Conservation (phyloP, 2,888 invertebrate species). For the Homarus gammarus region DNA sequence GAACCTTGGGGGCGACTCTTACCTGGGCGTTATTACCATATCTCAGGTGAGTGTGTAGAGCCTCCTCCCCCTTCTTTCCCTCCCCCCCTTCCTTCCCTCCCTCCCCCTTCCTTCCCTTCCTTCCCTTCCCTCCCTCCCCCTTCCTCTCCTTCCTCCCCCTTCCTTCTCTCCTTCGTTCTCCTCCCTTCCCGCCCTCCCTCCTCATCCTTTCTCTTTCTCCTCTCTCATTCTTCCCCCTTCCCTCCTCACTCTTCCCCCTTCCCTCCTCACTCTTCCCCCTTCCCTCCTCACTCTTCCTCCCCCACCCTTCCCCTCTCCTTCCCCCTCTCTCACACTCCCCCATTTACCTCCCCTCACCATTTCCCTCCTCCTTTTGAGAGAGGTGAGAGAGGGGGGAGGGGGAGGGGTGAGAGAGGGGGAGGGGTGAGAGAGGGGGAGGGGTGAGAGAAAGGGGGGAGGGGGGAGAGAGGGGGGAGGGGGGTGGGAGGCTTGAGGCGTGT, state of each 20-base stretch:
- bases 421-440: background rate
- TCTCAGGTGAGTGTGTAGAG: too few relatives aligned
- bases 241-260: too few relatives aligned
- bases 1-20: too few relatives aligned
- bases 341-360: background rate
- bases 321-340: background rate
- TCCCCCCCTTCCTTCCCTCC: background rate
- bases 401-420: background rate
- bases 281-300: too few relatives aligned
- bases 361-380: background rate
- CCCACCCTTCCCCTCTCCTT: too few relatives aligned
- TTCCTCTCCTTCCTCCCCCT: conserved; percentile 16
- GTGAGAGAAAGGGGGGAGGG: too few relatives aligned
- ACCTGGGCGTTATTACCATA: too few relatives aligned
- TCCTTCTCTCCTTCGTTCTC: background rate
- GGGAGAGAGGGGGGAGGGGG: too few relatives aligned
- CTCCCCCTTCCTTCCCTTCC: conserved; percentile 8
- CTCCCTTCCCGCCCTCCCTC: background rate
- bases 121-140: background rate
- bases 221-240: background rate
- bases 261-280: too few relatives aligned
- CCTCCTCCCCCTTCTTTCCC: background rate
- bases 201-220: background rate
- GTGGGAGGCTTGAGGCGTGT: too few relatives aligned
- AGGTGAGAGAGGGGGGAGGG: background rate